Base-by-base conservation (phyloP, 1,140 invertebrate species). In the Odontomachus brunneus region DNA sequence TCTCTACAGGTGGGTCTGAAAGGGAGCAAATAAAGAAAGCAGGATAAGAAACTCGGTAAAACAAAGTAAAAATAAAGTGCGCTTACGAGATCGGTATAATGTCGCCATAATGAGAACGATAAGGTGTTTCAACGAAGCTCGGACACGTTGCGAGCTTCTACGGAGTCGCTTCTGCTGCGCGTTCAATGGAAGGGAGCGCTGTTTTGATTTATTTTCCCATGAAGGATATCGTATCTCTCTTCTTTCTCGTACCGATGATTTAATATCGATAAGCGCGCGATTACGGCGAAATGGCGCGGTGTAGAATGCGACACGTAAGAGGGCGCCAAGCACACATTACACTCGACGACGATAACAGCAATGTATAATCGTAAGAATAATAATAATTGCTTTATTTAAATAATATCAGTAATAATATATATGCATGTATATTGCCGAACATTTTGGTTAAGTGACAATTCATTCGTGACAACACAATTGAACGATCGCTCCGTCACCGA, bases 1-100 rank as follows among this genome's bases (percentile, higher is more conserved):
- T 38, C 87, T 92, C 87, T 92, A 93, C 48, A 93, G 92, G 65
- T 93, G 92, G 83, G 92, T 93, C 92, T 93, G 92, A 92, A 93
- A 92, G 90, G 88, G 87, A 91, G 88, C 59, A 93, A 93, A 92
- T 91, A 85, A 89, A 90, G 86, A 92, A 91, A 89, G 44, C 71
- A 88, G 87, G 86, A 88, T 90, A 83, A 91, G 67, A 90, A 90
- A 81, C 63, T 86, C 84, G 84, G 48, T 84, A 88, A 89, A 84
- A 90, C 66, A 84, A 89, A 80, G 76, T 69, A 85, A 89, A 89
- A 89, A 88, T 83, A 90, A 88, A 89, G 63, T 81, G 55, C 38
- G 83, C 63, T 66, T 26, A 29, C 26, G 38, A 67, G 57, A 66
- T 83, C 66, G n/a, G 59, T 72, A 72, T 80, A 55, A 63, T 82